A percentile compares a stretch with the other conserved stretches of the same genome.
Conservation (phyloP, 2,888 invertebrate species). For the Hemaris fuciformis region DNA sequence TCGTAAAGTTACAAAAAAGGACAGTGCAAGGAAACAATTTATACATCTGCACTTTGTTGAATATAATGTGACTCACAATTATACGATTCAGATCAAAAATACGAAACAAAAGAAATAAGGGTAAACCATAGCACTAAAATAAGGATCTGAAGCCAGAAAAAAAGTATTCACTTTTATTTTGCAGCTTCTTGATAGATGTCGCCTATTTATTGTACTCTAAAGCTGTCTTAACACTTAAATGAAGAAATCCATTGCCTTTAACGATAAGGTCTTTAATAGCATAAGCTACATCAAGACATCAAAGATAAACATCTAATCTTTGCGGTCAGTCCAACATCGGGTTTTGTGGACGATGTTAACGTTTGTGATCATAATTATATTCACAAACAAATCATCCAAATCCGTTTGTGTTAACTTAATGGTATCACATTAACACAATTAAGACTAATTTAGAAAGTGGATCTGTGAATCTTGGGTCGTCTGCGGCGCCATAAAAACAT, state of each 20-base stretch:
- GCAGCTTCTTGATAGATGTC: no score
- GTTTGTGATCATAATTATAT: not conserved
- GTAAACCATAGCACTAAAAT: not conserved
- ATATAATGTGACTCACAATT: not conserved
- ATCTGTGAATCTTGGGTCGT: conserved; percentile 2
- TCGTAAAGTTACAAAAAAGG: not conserved
- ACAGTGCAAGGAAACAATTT: not conserved
- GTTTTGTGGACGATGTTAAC: not conserved
- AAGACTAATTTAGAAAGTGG: conserved; percentile 14
- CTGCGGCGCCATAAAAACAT: conserved; percentile 1
- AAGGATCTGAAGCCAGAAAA: no score
- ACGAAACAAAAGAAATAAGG: not conserved
- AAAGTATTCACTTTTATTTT: no score
- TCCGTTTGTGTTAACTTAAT: conserved; percentile 12
- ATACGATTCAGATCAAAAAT: not conserved
- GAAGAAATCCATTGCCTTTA: not conserved
- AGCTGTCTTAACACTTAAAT: not conserved
- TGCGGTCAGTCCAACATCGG: conserved; percentile 12
- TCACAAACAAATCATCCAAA: conserved; percentile 1
- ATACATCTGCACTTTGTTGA: not conserved
- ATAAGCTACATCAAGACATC: not conserved
- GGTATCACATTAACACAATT: conserved; percentile 5
- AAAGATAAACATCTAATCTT: conserved; percentile 17
- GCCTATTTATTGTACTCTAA: no score
- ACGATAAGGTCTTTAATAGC: not conserved